phyloP scores from a whole-genome alignment of 2,113 vertebrate species.

The Egretta garzetta region DNA sequence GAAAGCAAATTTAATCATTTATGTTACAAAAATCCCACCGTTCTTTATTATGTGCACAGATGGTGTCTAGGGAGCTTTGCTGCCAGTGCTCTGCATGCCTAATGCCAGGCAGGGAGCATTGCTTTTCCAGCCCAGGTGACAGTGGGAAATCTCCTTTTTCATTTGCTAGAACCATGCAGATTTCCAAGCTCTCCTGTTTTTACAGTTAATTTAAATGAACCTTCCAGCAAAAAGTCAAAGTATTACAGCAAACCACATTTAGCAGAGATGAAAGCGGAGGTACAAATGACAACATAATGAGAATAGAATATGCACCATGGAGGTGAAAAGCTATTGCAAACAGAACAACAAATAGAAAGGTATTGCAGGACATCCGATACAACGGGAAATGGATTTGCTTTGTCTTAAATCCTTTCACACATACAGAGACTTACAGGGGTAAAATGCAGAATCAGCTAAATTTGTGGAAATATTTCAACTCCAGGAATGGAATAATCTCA shows the following conservation, averaged over 20 bases:
- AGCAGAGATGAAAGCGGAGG: neutral
- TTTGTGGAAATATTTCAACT: neutral
- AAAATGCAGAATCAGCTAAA: neutral
- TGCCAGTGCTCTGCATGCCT: slow-evolving; percentile 62
- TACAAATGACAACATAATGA: neutral
- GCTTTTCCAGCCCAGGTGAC: slow-evolving; percentile 34
- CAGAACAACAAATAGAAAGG: neutral
- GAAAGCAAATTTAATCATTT: slow-evolving; percentile 66
- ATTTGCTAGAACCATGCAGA: neutral
- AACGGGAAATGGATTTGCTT: neutral
- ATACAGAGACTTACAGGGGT: neutral
- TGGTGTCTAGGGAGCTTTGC: slow-evolving; percentile 55
- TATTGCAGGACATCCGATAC: neutral
- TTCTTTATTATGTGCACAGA: slow-evolving; percentile 66
- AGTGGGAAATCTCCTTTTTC: neutral
- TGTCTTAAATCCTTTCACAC: neutral
- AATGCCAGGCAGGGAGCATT: slow-evolving; percentile 29
- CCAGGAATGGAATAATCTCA: neutral
- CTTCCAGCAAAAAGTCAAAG: neutral
- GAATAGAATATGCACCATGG: neutral
- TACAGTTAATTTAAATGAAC: neutral
- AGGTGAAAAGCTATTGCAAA: neutral
- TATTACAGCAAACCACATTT: neutral
- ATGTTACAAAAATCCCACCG: slow-evolving; percentile 46
- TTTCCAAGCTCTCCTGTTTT: neutral